Conservation (phyloP, 1,140 invertebrate genomes). For the Drosophila pandora region DNA sequence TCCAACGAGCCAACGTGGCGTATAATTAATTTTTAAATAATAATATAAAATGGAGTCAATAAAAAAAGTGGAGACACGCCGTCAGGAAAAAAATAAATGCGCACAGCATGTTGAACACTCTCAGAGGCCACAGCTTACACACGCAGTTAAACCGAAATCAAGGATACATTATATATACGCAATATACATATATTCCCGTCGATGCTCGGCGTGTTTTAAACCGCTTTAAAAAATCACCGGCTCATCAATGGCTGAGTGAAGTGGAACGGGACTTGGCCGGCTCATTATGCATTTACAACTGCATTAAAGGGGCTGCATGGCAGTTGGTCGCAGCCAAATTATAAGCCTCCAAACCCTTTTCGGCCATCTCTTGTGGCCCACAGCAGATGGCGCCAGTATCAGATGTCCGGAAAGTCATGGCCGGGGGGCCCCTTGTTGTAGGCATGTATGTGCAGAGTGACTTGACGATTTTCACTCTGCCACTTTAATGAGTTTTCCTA, state of each 20-base stretch:
- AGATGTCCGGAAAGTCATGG: slow-evolving; percentile 17
- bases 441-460: slow-evolving; percentile 1
- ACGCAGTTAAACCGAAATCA: slow-evolving; percentile 29
- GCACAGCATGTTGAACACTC: background rate
- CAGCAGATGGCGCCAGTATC: slow-evolving; percentile 10
- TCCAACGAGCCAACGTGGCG: slow-evolving; percentile 52
- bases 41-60: slow-evolving; percentile 69
- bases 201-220: slow-evolving; percentile 37
- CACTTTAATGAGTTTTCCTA: slow-evolving; percentile 21
- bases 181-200: background rate
- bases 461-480: no score
- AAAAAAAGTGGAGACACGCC: slow-evolving; percentile 19
- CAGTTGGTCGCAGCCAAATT: background rate
- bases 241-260: slow-evolving; percentile 7
- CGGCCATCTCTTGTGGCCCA: slow-evolving; percentile 12
- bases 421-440: slow-evolving; percentile 4
- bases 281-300: slow-evolving; percentile 66
- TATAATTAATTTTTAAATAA: slow-evolving; percentile 80
- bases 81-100: slow-evolving; percentile 7
- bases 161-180: slow-evolving; percentile 5
- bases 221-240: slow-evolving; percentile 42
- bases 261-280: slow-evolving; percentile 1
- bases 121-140: slow-evolving; percentile 7
- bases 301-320: slow-evolving; percentile 39
- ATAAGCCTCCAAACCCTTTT: background rate